These are phyloP conservation scores for Corbicula japonica DNA, from an alignment of 2,888 invertebrate species.

Conservation along the genomic window DNA sequence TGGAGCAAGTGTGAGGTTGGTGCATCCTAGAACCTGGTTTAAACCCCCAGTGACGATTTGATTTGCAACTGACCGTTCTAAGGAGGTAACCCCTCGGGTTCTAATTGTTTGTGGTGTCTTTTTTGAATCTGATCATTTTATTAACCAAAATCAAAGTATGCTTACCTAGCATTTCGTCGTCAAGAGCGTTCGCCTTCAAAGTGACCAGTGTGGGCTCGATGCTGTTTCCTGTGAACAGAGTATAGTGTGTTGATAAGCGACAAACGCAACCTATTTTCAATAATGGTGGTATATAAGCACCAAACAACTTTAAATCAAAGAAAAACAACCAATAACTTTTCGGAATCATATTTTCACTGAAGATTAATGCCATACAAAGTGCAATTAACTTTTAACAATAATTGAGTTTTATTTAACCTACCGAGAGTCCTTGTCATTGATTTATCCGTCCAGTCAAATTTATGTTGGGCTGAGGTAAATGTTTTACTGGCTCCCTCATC, in stretches of 20 bases:
- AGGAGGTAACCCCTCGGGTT: no score
- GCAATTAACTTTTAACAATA: not conserved
- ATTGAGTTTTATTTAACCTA: slow-evolving; percentile 20
- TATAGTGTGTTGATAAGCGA: not conserved
- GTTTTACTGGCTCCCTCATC: slow-evolving; percentile 68
- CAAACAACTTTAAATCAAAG: not conserved
- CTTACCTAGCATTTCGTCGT: slow-evolving; percentile 52
- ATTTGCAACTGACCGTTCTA: no score
- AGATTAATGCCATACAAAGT: not conserved
- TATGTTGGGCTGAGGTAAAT: slow-evolving; percentile 60
- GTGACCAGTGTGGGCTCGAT: not conserved
- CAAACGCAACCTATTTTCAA: not conserved
- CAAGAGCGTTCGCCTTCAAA: slow-evolving; percentile 31
- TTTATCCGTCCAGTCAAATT: slow-evolving; percentile 70
- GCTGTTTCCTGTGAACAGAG: not conserved
- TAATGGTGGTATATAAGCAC: not conserved
- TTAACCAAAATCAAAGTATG: not conserved
- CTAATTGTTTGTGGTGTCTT: no score
- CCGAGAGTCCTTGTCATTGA: slow-evolving; percentile 46
- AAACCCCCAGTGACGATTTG: no score
- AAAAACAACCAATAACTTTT: not conserved
- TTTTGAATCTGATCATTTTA: no score
- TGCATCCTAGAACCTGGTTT: no score
- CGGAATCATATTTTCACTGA: not conserved
- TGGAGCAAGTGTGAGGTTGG: no score